Evolutionary conservation across 2,113 vertebrate species (phyloP).

Genomic region (Silurus glanis): DNA sequence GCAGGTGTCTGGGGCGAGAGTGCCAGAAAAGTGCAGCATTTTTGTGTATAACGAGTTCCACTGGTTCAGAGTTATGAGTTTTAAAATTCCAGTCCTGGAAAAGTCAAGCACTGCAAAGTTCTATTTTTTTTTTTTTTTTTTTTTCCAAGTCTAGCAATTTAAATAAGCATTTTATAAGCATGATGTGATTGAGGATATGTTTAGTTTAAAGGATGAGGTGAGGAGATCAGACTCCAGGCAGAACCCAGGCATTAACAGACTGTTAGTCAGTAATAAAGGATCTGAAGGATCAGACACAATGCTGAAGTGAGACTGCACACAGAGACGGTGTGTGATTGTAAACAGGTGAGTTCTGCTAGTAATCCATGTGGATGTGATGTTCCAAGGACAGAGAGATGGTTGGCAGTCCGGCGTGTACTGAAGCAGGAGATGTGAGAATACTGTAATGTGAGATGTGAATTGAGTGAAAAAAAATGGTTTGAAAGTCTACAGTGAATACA

Average conservation of each 20-base stretch:
- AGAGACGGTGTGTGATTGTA: not conserved
- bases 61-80: not conserved
- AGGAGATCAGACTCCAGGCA: not conserved
- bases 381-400: not conserved
- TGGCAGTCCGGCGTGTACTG: not conserved
- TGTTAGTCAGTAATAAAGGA: not conserved
- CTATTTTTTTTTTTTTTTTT: not conserved
- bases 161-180: not conserved
- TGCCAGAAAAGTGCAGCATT: not conserved
- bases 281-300: not conserved
- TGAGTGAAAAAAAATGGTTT: not conserved
- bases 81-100: not conserved
- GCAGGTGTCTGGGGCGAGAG: constrained; percentile 15
- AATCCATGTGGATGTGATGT: not conserved
- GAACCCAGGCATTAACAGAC: not conserved
- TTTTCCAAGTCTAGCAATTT: not conserved
- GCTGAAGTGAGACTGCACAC: not conserved
- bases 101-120: not conserved
- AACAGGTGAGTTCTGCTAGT: not conserved
- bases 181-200: not conserved
- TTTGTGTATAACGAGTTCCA: not conserved
- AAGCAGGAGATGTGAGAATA: not conserved
- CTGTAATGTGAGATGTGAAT: not conserved
- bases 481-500: no score
- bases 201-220: not conserved